Conservation (phyloP, 2,113 vertebrate species). For the Cathartes aura region DNA sequence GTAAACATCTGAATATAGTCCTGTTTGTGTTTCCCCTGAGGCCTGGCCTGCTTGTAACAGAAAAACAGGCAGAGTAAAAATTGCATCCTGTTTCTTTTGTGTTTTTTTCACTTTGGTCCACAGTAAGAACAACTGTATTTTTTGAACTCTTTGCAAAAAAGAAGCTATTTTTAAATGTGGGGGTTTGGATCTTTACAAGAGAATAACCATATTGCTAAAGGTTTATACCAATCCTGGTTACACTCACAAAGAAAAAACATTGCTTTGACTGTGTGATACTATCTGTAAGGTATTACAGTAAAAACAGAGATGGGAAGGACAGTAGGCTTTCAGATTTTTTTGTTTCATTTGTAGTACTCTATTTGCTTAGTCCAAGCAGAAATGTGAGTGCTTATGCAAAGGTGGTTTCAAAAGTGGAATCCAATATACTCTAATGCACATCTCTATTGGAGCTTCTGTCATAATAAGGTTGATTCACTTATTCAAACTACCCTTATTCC, state of each 20-base stretch:
- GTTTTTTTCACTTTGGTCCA: background rate
- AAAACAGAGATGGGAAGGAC: background rate
- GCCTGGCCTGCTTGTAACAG: background rate
- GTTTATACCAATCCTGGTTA: background rate
- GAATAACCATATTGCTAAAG: background rate
- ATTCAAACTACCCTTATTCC: conserved; percentile 65
- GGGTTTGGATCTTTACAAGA: background rate
- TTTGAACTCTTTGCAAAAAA: background rate
- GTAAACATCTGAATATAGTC: background rate
- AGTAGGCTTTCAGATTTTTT: background rate
- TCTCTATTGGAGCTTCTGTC: conserved; percentile 51
- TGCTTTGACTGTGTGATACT: background rate
- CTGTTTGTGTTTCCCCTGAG: background rate
- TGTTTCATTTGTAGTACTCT: background rate
- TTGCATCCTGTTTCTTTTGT: background rate
- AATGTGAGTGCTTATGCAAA: background rate
- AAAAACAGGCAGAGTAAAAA: background rate
- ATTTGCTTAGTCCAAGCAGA: background rate
- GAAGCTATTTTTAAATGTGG: background rate
- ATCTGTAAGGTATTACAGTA: background rate
- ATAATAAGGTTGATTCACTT: conserved; percentile 67
- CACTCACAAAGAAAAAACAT: background rate
- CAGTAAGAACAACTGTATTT: background rate
- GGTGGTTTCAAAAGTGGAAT: conserved; percentile 33
- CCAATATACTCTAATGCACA: conserved; percentile 38